Base-by-base conservation (phyloP, 2,113 vertebrate genomes). In the Montifringilla adamsi region DNA sequence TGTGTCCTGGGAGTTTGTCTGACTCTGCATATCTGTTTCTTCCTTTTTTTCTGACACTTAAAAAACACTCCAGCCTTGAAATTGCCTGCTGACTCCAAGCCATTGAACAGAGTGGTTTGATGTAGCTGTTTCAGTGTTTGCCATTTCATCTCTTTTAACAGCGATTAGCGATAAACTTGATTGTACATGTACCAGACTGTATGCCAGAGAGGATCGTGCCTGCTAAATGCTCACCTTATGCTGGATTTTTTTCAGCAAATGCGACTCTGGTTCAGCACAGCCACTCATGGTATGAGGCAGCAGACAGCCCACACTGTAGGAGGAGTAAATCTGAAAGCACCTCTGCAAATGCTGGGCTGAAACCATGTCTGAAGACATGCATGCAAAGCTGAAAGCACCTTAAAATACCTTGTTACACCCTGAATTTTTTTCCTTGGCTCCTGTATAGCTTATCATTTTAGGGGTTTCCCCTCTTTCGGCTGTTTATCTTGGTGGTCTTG, bases 321-420 rank as follows among this genome's bases (percentile, higher is more conserved):
- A 79, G 66, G 67, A 67, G 30, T 68, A 59, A 67, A 68, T 87
- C 70, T 7, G 11, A 60, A 22, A 68, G 86, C 73, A 68, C 28
- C 56, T 52, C 0, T n/a, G 52, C 69, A 91, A 87, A 66, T 0
- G 0, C 12, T 8, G 28, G 39, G 41, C 24, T 91, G n/a, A 76
- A 95, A 14, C 24, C 20, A 6, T 21, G 33, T 55, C 84, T 85
- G 39, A 85, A 85, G 63, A 22, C 37, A 37, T 30, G 44, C 2
- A 0, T 46, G 17, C 0, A 1, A 9, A 43, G 28, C 50, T 0
- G 0, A 86, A 84, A 89, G 27, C 4, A 2, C 52, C 26, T 83
- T 83, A 72, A 84, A 93, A 72, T 76, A 62, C 55, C 30, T 73
- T 59, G 26, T 50, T 64, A 27, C 24, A 13, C 35, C 6, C 58